Base-by-base conservation (phyloP, 2,113 vertebrate genomes). In the Piprites chloris region DNA sequence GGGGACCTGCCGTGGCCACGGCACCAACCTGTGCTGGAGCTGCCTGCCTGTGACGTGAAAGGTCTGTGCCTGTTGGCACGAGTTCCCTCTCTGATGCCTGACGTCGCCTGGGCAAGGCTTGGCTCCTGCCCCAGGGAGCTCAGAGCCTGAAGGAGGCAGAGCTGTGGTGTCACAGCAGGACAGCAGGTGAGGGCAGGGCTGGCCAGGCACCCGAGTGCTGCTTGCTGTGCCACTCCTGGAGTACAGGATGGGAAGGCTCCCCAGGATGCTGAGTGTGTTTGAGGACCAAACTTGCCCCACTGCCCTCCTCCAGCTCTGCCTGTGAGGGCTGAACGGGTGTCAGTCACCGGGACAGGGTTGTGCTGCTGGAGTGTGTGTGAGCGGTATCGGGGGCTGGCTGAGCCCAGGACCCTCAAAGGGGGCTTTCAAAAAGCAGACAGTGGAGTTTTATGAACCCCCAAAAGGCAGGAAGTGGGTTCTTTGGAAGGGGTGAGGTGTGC, bases 1-100 rank as follows among this genome's bases (percentile, higher is more conserved):
- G 46, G n/a, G 71, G 35, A 37, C 52, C 15, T 1, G 1, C 72
- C 1, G 0, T 14, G 41, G 2, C 68, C 10, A 0, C 5, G 12
- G 58, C 41, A 23, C 59, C 3, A 23, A 7, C 23, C 8, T 24
- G 19, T 84, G 65, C 82, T 65, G 42, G 27, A 73, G 19, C 33
- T 49, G n/a, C 47, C 26, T 23, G 68, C 30, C 15, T 17, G 63
- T 5, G 21, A 27, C 0, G 0, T 11, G 52, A 74, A 61, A 9
- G 1, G 2, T 24, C 37, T 74, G 32, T 69, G 41, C 55, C 63
- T 11, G 4, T 44, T 15, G 33, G 44, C 39, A 9, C 2, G 2
- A 53, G 82, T 37, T 28, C 37, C 11, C 20, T 49, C 35, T 3
- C 1, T 65, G 59, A 89, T 53, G 56, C 61, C 65, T 46, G 30